Conservation (phyloP, 2,888 invertebrate genomes). For the Deroplatys truncata region DNA sequence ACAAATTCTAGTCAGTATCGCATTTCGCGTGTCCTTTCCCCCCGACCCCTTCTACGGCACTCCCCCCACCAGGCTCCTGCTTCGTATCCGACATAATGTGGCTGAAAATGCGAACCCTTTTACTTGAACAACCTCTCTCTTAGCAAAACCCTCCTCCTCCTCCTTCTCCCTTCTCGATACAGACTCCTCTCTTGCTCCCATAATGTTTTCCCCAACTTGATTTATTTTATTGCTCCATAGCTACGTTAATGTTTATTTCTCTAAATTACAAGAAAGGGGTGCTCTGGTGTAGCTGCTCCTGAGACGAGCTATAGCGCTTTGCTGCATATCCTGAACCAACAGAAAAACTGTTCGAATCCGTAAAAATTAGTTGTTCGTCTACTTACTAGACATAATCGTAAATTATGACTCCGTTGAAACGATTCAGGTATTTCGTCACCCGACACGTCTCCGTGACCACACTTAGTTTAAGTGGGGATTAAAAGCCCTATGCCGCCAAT, state of each 20-base stretch:
- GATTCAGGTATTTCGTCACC: no score
- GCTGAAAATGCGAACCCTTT: conserved; percentile 18
- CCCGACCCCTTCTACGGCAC: not conserved
- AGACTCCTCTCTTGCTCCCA: conserved; percentile 22
- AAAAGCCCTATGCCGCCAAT: no score
- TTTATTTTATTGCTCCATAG: conserved; percentile 55
- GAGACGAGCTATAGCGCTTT: not conserved
- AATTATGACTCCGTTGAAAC: no score
- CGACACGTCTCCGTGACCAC: no score
- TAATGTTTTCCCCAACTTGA: conserved; percentile 42
- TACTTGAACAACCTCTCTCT: conserved; percentile 17
- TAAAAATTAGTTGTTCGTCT: not conserved
- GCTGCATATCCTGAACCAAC: conserved; percentile 1
- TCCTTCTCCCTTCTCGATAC: conserved; percentile 6
- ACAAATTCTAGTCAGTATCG: conserved; percentile 11
- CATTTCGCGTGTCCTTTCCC: conserved; percentile 5
- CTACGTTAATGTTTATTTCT: conserved; percentile 56
- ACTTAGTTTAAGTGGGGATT: no score
- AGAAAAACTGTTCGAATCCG: not conserved
- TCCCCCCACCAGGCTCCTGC: not conserved
- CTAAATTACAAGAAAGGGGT: conserved; percentile 56
- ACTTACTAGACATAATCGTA: no score
- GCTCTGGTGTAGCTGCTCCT: conserved; percentile 30
- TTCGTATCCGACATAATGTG: conserved; percentile 4
- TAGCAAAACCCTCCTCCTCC: not conserved